Evolutionary conservation across 2,797 vertebrate species (phyloP).

Genomic region (Loriculus beryllinus): DNA sequence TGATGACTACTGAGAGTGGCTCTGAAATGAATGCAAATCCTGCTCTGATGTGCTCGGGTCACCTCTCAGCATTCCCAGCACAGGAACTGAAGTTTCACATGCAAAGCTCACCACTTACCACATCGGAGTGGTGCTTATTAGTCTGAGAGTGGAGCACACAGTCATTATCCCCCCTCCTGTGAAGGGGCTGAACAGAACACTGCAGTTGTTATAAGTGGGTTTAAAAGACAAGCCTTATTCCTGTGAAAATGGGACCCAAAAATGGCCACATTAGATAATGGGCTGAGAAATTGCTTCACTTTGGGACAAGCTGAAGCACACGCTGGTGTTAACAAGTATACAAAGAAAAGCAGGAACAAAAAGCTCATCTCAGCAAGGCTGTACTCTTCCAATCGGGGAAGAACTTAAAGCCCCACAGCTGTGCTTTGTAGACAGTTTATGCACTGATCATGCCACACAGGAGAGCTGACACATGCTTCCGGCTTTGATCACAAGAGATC

Average conservation of each 20-base stretch:
- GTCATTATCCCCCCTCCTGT: background rate
- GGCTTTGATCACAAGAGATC: background rate
- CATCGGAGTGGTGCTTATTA: fast-evolving
- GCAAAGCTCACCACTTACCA: background rate
- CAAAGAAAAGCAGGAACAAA: background rate
- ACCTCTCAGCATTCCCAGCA: background rate
- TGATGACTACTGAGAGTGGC: fast-evolving
- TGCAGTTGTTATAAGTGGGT: background rate
- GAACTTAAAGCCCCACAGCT: background rate
- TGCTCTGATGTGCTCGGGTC: background rate
- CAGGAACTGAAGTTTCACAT: background rate
- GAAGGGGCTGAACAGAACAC: background rate
- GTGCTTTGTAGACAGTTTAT: background rate
- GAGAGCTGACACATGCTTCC: background rate
- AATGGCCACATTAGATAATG: background rate
- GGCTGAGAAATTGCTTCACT: background rate
- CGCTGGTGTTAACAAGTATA: background rate
- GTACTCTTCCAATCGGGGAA: background rate
- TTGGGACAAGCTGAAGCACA: background rate
- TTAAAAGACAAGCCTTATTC: background rate
- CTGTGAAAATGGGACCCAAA: background rate
- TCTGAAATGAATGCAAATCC: background rate
- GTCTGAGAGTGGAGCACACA: background rate
- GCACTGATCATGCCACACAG: background rate
- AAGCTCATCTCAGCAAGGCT: background rate